Evolutionary conservation across 2,888 invertebrate genomes (phyloP).

Genomic region (Trissoscelio sp.): DNA sequence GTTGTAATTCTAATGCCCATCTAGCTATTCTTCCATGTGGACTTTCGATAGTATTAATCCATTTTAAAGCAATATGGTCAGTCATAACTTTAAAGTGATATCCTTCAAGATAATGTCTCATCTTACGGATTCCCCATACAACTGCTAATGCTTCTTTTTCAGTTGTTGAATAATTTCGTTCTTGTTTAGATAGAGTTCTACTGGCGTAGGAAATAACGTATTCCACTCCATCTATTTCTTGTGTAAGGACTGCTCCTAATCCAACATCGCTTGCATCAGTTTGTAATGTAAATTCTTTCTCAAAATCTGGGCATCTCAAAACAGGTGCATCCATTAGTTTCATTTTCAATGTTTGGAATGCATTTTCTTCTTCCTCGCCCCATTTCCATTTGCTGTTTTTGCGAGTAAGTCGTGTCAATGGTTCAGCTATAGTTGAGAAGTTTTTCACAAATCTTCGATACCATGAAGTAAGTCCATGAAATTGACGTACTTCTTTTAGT

Average conservation of each 20-base stretch:
- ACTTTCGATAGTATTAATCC: not conserved
- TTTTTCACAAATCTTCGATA: slow-evolving; percentile 3
- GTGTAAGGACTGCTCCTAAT: slow-evolving; percentile 32
- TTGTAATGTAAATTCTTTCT: slow-evolving; percentile 31
- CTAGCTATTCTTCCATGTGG: slow-evolving; percentile 6
- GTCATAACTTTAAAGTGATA: slow-evolving; percentile 19
- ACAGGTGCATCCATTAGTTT: not conserved
- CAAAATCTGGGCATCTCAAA: slow-evolving; percentile 25
- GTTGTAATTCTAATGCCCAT: slow-evolving; percentile 36
- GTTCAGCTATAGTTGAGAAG: not conserved
- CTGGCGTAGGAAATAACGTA: slow-evolving; percentile 47
- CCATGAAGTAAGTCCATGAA: slow-evolving; percentile 15
- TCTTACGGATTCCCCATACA: slow-evolving; percentile 5
- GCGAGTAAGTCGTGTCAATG: not conserved
- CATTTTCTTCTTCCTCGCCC: not conserved
- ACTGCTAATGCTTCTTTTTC: not conserved
- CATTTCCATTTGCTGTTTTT: slow-evolving; percentile 13
- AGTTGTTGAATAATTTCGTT: not conserved
- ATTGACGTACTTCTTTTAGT: not conserved
- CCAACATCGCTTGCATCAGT: slow-evolving; percentile 49
- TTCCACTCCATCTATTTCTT: slow-evolving; percentile 8
- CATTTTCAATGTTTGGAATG: not conserved
- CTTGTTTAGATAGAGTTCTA: slow-evolving; percentile 8
- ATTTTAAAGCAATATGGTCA: not conserved
- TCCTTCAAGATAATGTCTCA: slow-evolving; percentile 41